Evolutionary conservation across 2,797 vertebrate species (phyloP).

Genomic region (Apogon hyalosoma): DNA sequence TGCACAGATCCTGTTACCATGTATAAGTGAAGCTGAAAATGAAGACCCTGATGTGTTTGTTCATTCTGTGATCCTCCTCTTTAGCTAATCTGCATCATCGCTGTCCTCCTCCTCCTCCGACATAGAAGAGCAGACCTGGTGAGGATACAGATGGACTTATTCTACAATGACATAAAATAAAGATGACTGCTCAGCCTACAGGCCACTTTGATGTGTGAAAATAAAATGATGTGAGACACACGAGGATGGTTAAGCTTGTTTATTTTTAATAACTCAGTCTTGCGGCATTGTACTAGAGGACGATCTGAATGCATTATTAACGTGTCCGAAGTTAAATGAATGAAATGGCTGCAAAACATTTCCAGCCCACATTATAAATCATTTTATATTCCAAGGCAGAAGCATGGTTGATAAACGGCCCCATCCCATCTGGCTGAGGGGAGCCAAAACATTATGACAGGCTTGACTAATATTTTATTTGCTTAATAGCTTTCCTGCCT

Average conservation of each 20-base stretch:
- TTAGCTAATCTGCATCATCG: conserved; percentile 76
- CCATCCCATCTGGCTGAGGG: conserved; percentile 9
- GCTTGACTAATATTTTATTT: conserved; percentile 31
- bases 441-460: conserved; percentile 32
- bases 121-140: conserved; percentile 42
- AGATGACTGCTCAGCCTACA: not conserved
- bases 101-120: conserved; percentile 28
- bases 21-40: not conserved
- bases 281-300: conserved; percentile 41
- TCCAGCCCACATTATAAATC: conserved; percentile 11
- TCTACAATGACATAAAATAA: conserved; percentile 1
- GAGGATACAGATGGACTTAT: conserved; percentile 10
- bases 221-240: conserved; percentile 19
- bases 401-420: conserved; percentile 17
- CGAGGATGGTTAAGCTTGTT: conserved; percentile 29
- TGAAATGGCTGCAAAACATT: conserved; percentile 30
- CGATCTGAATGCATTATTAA: conserved; percentile 33
- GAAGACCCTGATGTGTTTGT: not conserved
- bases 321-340: conserved; percentile 39
- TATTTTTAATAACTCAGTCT: conserved; percentile 57
- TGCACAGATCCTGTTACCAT: too few species aligned
- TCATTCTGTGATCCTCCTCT: conserved; percentile 4
- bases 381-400: conserved; percentile 28
- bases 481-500: conserved; percentile 26
- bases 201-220: not conserved